These are phyloP conservation scores for Agrotis segetum DNA, from an alignment of 2,888 invertebrate genomes.

Conservation along the genomic window DNA sequence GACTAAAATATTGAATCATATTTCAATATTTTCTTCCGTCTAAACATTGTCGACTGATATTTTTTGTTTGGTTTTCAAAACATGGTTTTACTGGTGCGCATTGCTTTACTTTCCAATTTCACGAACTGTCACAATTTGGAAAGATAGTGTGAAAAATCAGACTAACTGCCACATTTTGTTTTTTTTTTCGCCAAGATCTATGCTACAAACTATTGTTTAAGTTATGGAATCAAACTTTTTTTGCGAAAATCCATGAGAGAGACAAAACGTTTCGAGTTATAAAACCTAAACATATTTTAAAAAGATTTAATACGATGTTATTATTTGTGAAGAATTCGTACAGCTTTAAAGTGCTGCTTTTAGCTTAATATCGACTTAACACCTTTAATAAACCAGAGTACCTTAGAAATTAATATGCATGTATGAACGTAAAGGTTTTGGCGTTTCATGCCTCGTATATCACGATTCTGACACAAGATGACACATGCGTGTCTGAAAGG, in stretches of 20 bases:
- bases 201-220: no score
- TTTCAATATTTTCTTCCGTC: neutral
- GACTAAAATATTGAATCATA: no score
- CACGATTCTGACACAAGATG: constrained; percentile 48
- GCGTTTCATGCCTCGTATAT: constrained; percentile 38
- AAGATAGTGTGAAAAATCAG: constrained; percentile 3
- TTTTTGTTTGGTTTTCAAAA: neutral
- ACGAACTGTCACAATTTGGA: neutral
- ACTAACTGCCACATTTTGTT: no score
- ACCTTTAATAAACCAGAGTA: constrained; percentile 15
- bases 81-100: neutral
- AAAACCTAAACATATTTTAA: no score
- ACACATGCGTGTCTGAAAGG: constrained; percentile 34
- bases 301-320: no score
- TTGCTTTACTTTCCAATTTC: constrained; percentile 16
- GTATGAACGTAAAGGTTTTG: constrained; percentile 47
- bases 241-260: no score
- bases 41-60: neutral
- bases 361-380: neutral
- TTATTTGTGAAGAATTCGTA: no score
- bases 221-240: no score
- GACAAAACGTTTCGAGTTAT: no score
- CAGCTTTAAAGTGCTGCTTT: neutral
- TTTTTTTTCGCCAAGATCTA: neutral
- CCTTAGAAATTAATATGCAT: constrained; percentile 32